Base-by-base conservation (phyloP, 64 coral and sea anemone genomes). In the Acropora tenuis region DNA sequence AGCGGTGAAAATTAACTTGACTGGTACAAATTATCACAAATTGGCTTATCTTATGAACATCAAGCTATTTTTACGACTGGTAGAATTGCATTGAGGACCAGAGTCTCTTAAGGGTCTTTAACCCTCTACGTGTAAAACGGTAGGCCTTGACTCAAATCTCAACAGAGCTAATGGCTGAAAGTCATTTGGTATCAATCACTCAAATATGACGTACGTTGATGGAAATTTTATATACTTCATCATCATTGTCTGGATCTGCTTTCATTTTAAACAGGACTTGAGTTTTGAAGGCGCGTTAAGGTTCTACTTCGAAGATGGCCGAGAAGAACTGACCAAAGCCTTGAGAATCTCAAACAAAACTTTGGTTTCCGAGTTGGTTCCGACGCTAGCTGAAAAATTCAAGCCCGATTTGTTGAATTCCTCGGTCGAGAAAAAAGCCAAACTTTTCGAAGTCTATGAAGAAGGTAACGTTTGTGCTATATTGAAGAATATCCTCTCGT, bases 221-320 rank as follows among this genome's bases (percentile, higher is more conserved):
- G 61, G 47, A 72, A 18, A 85, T 47, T 47, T 30, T 30, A 30
- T 30, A 30, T 30, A 30, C 30, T 30, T 30, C 30, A 30, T 30
- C 30, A 30, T 30, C 30, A 30, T 30, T 30, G 75, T 48, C 12
- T 67, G 43, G 87, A 40, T 80, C 78, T 89, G 79, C 58, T 93
- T 89, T 71, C 76, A 88, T 59, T 82, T 90, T 72, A 47, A 30
- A 55, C 52, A 98, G 96, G 94, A 86, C 78, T 83, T 98, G 42
- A 90, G 93, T 59, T 98, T 95, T 93, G 96, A 98, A 60, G 96
- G 96, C 40, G 96, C 96, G n/a, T 63, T 98, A 47, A 75, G 96
- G 1, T 98, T 98, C 66, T 99, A 99, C 71, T 99, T 99, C 88
- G 91, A 95, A 83, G 96, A 98, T 82, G 96, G 93, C 2, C 93